Conservation (phyloP, 2,888 invertebrate species). For the Cylindroiulus punctatus region DNA sequence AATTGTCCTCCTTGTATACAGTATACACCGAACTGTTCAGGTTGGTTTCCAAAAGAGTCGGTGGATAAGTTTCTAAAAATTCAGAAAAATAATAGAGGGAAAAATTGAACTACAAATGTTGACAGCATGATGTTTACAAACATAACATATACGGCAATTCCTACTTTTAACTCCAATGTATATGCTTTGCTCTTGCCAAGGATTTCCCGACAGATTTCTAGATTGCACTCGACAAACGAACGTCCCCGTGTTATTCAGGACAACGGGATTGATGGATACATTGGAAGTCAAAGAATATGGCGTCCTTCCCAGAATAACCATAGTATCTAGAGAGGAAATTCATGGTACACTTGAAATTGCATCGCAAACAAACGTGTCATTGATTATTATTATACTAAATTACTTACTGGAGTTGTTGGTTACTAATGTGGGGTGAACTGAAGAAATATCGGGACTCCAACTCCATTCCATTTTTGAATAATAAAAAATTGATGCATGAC, state of each 20-base stretch:
- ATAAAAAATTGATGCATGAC: slow-evolving; percentile 51
- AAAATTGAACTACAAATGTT: not conserved
- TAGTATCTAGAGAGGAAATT: not conserved
- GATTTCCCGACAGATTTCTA: not conserved
- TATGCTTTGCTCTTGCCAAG: slow-evolving; percentile 15
- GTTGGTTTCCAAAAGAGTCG: slow-evolving; percentile 53
- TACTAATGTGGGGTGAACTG: not conserved
- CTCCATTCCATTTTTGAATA: slow-evolving; percentile 48
- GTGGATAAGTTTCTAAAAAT: slow-evolving; percentile 47
- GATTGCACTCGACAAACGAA: slow-evolving; percentile 50
- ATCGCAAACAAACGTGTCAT: too few species aligned
- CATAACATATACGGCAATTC: not conserved
- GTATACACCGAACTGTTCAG: slow-evolving; percentile 52
- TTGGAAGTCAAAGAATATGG: not conserved
- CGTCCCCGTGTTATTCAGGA: slow-evolving; percentile 36
- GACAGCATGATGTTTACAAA: not conserved
- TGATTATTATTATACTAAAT: not conserved
- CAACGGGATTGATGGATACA: slow-evolving; percentile 27
- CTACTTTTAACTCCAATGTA: slow-evolving; percentile 49
- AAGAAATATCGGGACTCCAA: slow-evolving; percentile 25
- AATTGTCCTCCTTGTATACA: slow-evolving; percentile 54
- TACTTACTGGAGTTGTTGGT: slow-evolving; percentile 40
- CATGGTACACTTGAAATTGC: too few species aligned
- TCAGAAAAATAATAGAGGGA: not conserved
- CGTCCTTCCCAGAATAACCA: not conserved